Percentiles rank a stretch among this genome's conserved stretches.
These are phyloP conservation scores for Hydrotaea diabolus DNA, from an alignment of 2,888 invertebrate genomes.

Conservation along the genomic window DNA sequence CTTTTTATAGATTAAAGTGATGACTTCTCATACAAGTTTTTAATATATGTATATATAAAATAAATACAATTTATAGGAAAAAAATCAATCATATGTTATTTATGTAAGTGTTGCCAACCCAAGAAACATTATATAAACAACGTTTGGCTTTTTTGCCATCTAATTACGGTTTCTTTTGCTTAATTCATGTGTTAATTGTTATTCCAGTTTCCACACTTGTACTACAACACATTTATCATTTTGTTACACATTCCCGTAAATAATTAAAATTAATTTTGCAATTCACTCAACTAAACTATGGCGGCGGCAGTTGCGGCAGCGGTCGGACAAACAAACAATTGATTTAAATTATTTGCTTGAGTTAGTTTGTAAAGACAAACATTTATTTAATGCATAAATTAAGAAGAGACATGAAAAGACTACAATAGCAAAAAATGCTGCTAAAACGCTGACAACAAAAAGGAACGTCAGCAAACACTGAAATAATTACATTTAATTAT, in stretches of 20 bases:
- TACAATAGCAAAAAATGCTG: constrained; percentile 32
- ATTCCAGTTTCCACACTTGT: not conserved
- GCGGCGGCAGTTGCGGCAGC: not conserved
- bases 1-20: too few species aligned
- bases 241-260: not conserved
- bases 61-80: too few species aligned
- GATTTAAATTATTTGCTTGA: constrained; percentile 63
- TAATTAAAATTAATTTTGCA: not conserved
- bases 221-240: not conserved
- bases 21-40: too few species aligned
- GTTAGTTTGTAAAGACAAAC: constrained; percentile 21
- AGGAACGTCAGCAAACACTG: constrained; percentile 44
- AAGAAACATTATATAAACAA: too few species aligned
- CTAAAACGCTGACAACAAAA: constrained; percentile 36
- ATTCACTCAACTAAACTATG: not conserved
- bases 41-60: too few species aligned
- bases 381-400: constrained; percentile 21
- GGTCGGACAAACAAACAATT: constrained; percentile 44
- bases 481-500: constrained; percentile 70
- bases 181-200: not conserved
- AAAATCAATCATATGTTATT: too few species aligned
- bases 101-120: too few species aligned
- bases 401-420: constrained; percentile 47
- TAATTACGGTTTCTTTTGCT: too few species aligned
- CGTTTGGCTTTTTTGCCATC: too few species aligned